phyloP scores from a whole-genome alignment of 2,113 vertebrate species.

The Dicrurus megarhynchus region DNA sequence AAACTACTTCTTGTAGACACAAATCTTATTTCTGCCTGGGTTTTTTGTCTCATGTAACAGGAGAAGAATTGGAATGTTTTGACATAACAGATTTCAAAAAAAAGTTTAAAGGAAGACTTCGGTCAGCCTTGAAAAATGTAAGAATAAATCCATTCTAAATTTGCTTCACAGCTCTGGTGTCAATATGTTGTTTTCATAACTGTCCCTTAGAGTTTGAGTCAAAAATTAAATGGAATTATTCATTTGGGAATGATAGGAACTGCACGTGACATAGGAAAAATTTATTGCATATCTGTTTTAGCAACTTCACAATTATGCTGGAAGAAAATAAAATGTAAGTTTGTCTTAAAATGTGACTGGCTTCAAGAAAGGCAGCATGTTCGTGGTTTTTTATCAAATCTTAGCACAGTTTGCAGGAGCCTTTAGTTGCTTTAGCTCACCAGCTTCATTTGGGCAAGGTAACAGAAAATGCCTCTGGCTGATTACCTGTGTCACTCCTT shows the following conservation, averaged over 20 bases:
- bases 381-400: neutral
- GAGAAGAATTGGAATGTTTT: conserved; percentile 52
- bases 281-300: neutral
- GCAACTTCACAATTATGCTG: neutral
- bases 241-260: neutral
- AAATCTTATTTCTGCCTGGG: neutral
- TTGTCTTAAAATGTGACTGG: neutral
- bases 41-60: conserved; percentile 53
- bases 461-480: neutral
- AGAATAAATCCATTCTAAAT: conserved; percentile 35
- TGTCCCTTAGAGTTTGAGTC: neutral
- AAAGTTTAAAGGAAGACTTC: conserved; percentile 69
- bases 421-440: neutral
- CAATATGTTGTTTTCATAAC: neutral
- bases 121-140: conserved; percentile 76
- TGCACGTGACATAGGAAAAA: neutral
- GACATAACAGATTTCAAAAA: conserved; percentile 69
- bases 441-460: neutral
- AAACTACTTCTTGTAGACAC: neutral
- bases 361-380: neutral
- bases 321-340: neutral
- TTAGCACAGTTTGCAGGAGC: neutral
- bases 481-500: neutral
- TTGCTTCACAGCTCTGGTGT: neutral
- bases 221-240: neutral